A percentile compares a stretch with the other conserved stretches of the same genome.
Evolutionary conservation across 2,113 vertebrate species (phyloP).

Genomic region (Vidua macroura): DNA sequence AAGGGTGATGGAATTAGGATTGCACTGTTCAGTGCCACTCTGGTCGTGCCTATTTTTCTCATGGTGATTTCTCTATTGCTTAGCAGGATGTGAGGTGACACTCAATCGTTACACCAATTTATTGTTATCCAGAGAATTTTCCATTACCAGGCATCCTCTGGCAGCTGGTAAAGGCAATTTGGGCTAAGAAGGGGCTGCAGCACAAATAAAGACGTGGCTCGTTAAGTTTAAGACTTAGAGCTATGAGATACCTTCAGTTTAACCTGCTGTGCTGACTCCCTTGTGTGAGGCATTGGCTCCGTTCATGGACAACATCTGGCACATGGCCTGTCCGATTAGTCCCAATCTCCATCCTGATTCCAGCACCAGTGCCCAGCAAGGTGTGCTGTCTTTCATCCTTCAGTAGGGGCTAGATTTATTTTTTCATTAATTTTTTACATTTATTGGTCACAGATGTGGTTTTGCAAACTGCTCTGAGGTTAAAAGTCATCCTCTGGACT

Average conservation of each 20-base stretch:
- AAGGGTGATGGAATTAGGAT: constrained; percentile 11
- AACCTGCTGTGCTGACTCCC: neutral
- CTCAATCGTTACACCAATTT: neutral
- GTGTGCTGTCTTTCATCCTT: neutral
- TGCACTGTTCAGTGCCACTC: neutral
- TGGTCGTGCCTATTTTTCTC: neutral
- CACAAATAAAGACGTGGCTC: neutral
- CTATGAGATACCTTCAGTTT: neutral
- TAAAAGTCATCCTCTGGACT: neutral
- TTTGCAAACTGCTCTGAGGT: constrained; percentile 19
- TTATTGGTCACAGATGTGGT: constrained; percentile 21
- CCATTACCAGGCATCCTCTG: neutral
- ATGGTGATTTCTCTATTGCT: neutral
- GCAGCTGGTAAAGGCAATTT: neutral
- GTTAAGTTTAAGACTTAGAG: neutral
- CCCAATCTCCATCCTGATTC: neutral
- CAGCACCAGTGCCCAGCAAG: neutral
- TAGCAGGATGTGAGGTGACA: neutral
- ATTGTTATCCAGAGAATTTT: neutral
- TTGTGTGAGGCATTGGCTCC: neutral
- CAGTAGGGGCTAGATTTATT: neutral
- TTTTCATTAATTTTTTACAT: neutral
- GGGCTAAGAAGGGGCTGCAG: neutral
- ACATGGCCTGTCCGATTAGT: neutral
- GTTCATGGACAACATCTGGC: neutral